Evolutionary conservation across 2,113 vertebrate species (phyloP).

Genomic region (Xiphorhynchus elegans): DNA sequence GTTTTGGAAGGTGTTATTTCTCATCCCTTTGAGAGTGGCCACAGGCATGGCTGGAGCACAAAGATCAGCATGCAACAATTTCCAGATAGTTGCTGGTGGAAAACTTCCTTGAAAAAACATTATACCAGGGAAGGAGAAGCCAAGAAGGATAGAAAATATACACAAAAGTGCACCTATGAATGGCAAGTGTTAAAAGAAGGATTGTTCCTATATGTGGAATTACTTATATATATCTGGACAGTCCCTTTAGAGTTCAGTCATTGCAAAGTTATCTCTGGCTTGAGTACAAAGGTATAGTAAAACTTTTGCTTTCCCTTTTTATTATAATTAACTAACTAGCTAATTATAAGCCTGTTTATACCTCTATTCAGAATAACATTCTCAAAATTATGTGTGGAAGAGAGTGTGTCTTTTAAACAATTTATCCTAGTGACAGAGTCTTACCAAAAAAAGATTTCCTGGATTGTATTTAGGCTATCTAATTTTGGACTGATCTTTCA

Average conservation of each 20-base stretch:
- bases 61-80: neutral
- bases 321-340: neutral
- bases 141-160: neutral
- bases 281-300: constrained; percentile 59
- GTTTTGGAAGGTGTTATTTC: constrained; percentile 72
- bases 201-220: neutral
- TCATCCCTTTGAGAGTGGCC: constrained; percentile 67
- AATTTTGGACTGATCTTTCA: neutral
- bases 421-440: neutral
- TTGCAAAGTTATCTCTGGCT: constrained; percentile 36
- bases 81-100: neutral
- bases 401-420: neutral
- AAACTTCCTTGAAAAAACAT: neutral
- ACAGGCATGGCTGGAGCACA: neutral
- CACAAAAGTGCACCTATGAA: neutral
- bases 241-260: neutral
- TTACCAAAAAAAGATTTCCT: neutral
- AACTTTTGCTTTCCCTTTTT: neutral
- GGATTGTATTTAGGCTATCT: neutral
- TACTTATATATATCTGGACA: neutral
- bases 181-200: neutral
- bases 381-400: neutral
- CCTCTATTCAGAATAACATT: neutral
- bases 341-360: neutral
- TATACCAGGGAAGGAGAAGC: neutral